Evolutionary conservation across 2,888 invertebrate species (phyloP).

Genomic region (Plebejus argus): DNA sequence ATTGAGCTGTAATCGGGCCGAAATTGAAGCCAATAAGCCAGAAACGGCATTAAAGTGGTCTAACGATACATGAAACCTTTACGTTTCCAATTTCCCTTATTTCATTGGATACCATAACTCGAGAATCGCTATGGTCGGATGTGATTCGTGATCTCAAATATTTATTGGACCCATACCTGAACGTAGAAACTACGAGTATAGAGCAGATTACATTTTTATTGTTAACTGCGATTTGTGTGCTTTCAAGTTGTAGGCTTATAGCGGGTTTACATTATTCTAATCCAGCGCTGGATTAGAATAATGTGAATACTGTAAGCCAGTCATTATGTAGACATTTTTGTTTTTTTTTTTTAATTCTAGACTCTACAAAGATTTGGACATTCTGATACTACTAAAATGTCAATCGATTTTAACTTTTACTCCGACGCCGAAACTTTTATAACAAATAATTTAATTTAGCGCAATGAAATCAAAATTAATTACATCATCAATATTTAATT

Average conservation of each 20-base stretch:
- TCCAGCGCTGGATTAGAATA: too few relatives aligned
- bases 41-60: conserved; percentile 8
- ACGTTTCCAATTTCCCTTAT: conserved; percentile 27
- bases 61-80: conserved; percentile 23
- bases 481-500: conserved; percentile 1
- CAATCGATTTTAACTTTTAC: not conserved
- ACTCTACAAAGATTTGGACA: not conserved
- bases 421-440: not conserved
- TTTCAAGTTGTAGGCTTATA: not conserved
- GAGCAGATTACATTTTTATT: not conserved
- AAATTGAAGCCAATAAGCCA: conserved; percentile 20
- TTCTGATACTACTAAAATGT: not conserved
- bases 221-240: not conserved
- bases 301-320: too few relatives aligned
- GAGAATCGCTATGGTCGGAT: conserved; percentile 18
- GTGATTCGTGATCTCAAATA: conserved; percentile 23
- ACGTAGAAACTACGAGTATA: not conserved
- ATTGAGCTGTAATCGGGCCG: conserved; percentile 17
- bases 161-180: conserved; percentile 20
- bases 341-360: not conserved
- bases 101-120: conserved; percentile 18
- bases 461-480: not conserved
- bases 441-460: not conserved
- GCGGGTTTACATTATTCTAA: not conserved
- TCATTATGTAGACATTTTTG: too few relatives aligned